Conservation (phyloP, 2,113 vertebrate genomes). For the Proteles cristata region DNA sequence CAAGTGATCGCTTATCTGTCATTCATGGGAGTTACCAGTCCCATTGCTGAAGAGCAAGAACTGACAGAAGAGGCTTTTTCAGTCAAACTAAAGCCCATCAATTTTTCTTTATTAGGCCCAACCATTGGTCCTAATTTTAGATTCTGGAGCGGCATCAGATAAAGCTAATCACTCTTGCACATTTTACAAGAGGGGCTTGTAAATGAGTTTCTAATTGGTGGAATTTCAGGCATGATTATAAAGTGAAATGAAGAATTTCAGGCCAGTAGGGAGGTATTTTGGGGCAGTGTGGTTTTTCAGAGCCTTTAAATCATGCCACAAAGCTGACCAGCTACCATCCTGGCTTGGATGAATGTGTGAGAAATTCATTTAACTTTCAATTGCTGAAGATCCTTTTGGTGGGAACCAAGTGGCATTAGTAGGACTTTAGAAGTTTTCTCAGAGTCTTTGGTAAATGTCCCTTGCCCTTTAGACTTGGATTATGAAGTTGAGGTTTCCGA, state of each 20-base stretch:
- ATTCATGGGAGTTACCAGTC: conserved; percentile 43
- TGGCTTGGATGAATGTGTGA: background rate
- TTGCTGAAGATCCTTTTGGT: background rate
- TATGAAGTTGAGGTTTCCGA: background rate
- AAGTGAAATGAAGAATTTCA: conserved; percentile 75
- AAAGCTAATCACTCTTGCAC: conserved; percentile 79
- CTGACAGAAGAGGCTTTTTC: conserved; percentile 73
- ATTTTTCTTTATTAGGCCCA: conserved; percentile 78
- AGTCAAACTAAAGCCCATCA: conserved; percentile 68
- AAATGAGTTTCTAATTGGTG: conserved; percentile 79
- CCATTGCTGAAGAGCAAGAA: conserved; percentile 54
- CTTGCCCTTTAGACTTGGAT: background rate
- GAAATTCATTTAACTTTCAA: conserved; percentile 22
- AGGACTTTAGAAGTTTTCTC: background rate
- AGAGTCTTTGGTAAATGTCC: background rate
- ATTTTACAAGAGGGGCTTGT: conserved; percentile 80
- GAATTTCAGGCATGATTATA: conserved; percentile 75
- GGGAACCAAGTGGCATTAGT: background rate
- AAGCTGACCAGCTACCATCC: conserved; percentile 26
- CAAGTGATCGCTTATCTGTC: conserved; percentile 50
- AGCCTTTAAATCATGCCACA: conserved; percentile 46
- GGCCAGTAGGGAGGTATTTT: conserved; percentile 72
- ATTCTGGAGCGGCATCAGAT: conserved; percentile 74
- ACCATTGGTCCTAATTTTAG: conserved; percentile 81
- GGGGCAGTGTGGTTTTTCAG: conserved; percentile 57